These are phyloP conservation scores for Cosmia trapezina DNA, from an alignment of 2,888 invertebrate genomes.

Conservation along the genomic window DNA sequence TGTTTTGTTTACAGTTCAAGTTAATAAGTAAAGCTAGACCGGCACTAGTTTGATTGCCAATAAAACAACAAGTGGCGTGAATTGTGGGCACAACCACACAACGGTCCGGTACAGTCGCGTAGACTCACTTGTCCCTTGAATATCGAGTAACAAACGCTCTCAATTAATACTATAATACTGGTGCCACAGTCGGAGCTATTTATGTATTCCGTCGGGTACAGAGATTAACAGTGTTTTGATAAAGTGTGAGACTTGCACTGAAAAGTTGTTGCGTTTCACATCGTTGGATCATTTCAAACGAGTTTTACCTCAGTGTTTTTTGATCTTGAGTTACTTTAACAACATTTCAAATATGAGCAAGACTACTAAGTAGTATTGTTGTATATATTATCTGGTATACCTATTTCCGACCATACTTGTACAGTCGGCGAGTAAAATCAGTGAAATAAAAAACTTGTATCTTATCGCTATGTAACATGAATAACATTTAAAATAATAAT, in stretches of 20 bases:
- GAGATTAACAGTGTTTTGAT: conserved; percentile 51
- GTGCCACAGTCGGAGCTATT: conserved; percentile 68
- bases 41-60: conserved; percentile 41
- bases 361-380: not conserved
- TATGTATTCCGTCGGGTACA: conserved; percentile 62
- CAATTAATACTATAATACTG: conserved; percentile 69
- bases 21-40: conserved; percentile 28
- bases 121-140: conserved; percentile 64
- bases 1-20: conserved; percentile 12
- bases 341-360: conserved; percentile 16
- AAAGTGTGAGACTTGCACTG: conserved; percentile 33
- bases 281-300: conserved; percentile 23
- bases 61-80: conserved; percentile 69
- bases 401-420: not conserved
- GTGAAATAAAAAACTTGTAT: not conserved
- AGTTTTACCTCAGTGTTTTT: conserved; percentile 20
- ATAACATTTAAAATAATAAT: conserved; percentile 40
- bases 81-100: conserved; percentile 26
- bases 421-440: not conserved
- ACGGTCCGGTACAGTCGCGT: conserved; percentile 58
- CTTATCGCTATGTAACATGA: conserved; percentile 6
- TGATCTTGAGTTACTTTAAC: conserved; percentile 19
- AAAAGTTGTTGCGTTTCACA: conserved; percentile 23
- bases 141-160: conserved; percentile 70
- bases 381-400: not conserved